Conservation (phyloP, 2,888 invertebrate species). For the Diaperis boleti region DNA sequence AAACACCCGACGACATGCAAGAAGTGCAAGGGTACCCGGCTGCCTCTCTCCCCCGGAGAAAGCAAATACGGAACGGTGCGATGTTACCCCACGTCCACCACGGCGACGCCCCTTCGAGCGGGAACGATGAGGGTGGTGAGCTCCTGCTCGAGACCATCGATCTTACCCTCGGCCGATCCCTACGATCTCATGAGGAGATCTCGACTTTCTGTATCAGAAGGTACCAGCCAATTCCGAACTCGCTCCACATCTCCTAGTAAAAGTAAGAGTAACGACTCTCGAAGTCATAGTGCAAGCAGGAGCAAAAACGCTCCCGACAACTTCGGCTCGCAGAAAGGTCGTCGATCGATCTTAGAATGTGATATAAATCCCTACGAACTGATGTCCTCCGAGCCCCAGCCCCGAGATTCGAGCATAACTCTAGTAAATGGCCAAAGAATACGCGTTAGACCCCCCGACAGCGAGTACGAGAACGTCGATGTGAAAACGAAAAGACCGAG, state of each 20-base stretch:
- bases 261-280: slow-evolving; percentile 40
- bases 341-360: slow-evolving; percentile 84
- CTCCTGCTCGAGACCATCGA: slow-evolving; percentile 73
- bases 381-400: slow-evolving; percentile 70
- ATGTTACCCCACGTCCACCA: slow-evolving; percentile 61
- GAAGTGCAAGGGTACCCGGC: slow-evolving; percentile 85
- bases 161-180: slow-evolving; percentile 79
- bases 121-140: slow-evolving; percentile 77
- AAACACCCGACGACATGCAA: slow-evolving; percentile 84
- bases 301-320: background rate
- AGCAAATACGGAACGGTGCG: slow-evolving; percentile 76
- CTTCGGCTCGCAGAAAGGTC: slow-evolving; percentile 35
- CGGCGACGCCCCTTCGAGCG: slow-evolving; percentile 66
- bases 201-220: slow-evolving; percentile 74
- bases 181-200: slow-evolving; percentile 87
- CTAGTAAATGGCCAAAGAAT: slow-evolving; percentile 64
- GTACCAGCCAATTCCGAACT: slow-evolving; percentile 61
- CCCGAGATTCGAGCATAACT: slow-evolving; percentile 55
- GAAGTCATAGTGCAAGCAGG: slow-evolving; percentile 50
- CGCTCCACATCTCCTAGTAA: slow-evolving; percentile 66
- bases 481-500: slow-evolving; percentile 50
- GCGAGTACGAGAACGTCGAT: slow-evolving; percentile 58
- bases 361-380: slow-evolving; percentile 88
- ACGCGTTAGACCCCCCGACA: slow-evolving; percentile 60
- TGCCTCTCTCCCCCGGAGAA: slow-evolving; percentile 73